phyloP scores from a whole-genome alignment of 1,140 invertebrate species.

The Cotesia typhae region DNA sequence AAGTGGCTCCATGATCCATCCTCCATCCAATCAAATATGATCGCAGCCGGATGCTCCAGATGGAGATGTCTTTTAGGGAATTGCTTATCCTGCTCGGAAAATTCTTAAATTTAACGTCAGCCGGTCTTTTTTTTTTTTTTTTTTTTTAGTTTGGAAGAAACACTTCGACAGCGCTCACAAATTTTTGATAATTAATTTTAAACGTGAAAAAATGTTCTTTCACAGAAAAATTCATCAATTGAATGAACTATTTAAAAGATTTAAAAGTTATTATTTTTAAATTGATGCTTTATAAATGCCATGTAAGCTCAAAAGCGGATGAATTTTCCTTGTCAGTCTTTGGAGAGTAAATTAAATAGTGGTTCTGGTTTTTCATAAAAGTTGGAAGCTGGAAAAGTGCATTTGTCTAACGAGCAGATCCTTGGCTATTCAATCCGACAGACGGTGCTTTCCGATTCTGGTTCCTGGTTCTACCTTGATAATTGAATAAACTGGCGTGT shows the following conservation, averaged over 20 bases:
- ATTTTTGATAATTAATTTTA: no score
- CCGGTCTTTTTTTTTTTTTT: neutral
- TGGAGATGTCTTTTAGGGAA: neutral
- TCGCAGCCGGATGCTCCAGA: neutral
- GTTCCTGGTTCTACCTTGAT: neutral
- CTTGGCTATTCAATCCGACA: constrained; percentile 38
- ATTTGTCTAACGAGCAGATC: constrained; percentile 42
- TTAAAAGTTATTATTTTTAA: no score
- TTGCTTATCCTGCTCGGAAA: neutral
- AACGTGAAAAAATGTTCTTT: no score
- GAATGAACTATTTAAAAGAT: no score
- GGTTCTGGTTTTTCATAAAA: no score
- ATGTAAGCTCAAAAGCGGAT: no score
- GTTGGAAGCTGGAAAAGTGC: constrained; percentile 28
- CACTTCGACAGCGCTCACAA: no score
- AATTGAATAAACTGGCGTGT: constrained; percentile 39
- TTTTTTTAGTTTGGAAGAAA: no score
- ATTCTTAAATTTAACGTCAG: neutral
- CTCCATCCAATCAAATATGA: constrained; percentile 7
- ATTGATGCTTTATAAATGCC: no score
- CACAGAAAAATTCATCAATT: no score
- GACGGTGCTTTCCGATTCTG: neutral
- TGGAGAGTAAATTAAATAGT: no score
- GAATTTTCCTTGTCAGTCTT: no score
- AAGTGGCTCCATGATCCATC: constrained; percentile 14